Conservation (phyloP, 30 jellyfish, hydroid and myxozoan genomes). For the Aurelia sp. region DNA sequence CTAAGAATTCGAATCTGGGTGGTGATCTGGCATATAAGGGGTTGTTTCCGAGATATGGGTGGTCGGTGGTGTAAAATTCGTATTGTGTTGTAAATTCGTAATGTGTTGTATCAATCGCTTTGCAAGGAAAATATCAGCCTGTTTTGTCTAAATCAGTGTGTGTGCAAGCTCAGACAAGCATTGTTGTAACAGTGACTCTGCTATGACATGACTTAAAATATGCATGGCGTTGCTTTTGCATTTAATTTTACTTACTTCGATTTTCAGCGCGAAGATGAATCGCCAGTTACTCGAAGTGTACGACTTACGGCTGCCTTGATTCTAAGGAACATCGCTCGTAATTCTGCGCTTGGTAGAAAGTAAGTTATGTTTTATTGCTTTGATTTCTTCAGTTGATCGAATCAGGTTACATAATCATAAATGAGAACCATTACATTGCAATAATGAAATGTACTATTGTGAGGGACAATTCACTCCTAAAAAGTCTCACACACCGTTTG, state of each 20-base stretch:
- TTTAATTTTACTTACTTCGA: not conserved
- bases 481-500: no score
- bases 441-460: no score
- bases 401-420: no score
- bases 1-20: no score
- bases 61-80: no score
- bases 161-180: not conserved
- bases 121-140: not conserved
- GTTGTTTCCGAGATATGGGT: no score
- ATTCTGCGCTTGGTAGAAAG: constrained; percentile 87
- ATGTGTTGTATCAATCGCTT: no score
- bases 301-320: constrained; percentile 92
- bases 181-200: not conserved
- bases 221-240: not conserved
- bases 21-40: no score
- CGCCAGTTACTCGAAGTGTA: constrained; percentile 96
- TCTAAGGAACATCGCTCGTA: constrained; percentile 84
- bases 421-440: no score
- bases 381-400: not conserved
- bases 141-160: not conserved
- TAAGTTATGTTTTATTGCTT: constrained; percentile 17
- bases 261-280: constrained; percentile 89
- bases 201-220: no score
- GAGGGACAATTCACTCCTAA: no score
- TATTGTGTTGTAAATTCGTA: no score